Evolutionary conservation across 2,797 vertebrate species (phyloP), one percentile per base, ranked within the genome.

Genomic region (Margarornis squamiger): DNA sequence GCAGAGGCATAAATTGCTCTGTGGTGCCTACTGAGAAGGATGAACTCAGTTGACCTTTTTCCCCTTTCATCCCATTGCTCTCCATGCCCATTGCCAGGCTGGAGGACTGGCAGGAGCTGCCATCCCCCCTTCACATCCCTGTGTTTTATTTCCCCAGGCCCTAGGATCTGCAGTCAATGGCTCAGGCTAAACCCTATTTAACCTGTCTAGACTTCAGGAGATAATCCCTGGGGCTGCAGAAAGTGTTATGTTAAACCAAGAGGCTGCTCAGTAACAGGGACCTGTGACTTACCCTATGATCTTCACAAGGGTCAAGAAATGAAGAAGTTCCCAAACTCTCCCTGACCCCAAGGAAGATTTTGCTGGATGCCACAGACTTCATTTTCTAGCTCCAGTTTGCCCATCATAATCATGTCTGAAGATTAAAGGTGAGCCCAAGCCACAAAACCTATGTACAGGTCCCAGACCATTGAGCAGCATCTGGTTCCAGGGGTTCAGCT

Each of bases 151-250:
- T 43, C 68, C 62, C 29, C 27, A 10, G 36, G 62, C 48, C 29
- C 88, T 90, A 10, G 29, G 73, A 34, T 43, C 83, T 36, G 63
- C 1, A 3, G 87, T 72, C 91, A 27, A 20, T 0, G 10, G 86
- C 59, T 51, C 63, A 71, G 67, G 29, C 83, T 94, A 91, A 94
- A 74, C 45, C 92, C 85, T 18, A 23, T 61, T 41, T 91, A 68
- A 89, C 92, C 91, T 88, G 90, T 95, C 93, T 97, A 90, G 88
- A n/a, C 67, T 88, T 9, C 39, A 32, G 80, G 68, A 62, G 80
- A 61, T 85, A 73, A 91, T 87, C 87, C 94, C 54, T 59, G 78
- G 74, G 48, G 41, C 48, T 39, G 21, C 78, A 67, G 55, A 41
- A 14, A 65, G 65, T 0, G 22, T 30, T 51, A 11, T 18, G 30